A percentile compares a stretch with the other conserved stretches of the same genome.
These are phyloP conservation scores for Amazona ochrocephala DNA, from an alignment of 2,797 vertebrate genomes.

Conservation along the genomic window DNA sequence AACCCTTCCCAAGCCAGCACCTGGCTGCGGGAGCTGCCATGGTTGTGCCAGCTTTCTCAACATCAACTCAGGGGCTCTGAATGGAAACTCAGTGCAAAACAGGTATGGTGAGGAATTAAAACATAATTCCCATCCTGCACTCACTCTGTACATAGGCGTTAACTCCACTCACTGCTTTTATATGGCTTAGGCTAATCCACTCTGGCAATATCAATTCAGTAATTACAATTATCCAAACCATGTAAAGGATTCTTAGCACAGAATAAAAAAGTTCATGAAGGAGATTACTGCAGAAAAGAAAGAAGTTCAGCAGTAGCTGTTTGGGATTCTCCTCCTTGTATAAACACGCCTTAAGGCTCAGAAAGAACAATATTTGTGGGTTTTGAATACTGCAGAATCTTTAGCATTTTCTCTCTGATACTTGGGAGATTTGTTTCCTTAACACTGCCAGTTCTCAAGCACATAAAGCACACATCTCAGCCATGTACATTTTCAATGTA, in stretches of 20 bases:
- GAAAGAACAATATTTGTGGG: not conserved
- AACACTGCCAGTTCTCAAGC: not conserved
- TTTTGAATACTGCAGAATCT: not conserved
- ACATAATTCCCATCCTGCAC: not conserved
- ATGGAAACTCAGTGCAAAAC: not conserved
- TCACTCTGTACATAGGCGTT: not conserved
- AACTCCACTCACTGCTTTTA: not conserved
- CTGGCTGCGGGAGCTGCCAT: fast-evolving
- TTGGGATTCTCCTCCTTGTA: not conserved
- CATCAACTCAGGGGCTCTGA: not conserved
- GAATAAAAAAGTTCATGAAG: not conserved
- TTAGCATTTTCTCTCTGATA: not conserved
- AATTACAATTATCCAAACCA: not conserved
- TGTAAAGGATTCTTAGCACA: not conserved
- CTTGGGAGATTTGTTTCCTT: not conserved
- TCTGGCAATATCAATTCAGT: not conserved
- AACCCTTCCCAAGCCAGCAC: not conserved
- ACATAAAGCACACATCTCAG: not conserved
- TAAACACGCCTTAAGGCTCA: not conserved
- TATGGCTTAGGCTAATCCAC: not conserved
- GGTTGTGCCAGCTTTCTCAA: not conserved
- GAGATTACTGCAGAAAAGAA: not conserved
- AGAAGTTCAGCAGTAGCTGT: not conserved
- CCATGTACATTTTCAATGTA: not conserved
- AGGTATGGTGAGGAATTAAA: not conserved